Evolutionary conservation across 2,113 vertebrate species (phyloP), one percentile per base, ranked within the genome.

Genomic region (Micromys minutus): DNA sequence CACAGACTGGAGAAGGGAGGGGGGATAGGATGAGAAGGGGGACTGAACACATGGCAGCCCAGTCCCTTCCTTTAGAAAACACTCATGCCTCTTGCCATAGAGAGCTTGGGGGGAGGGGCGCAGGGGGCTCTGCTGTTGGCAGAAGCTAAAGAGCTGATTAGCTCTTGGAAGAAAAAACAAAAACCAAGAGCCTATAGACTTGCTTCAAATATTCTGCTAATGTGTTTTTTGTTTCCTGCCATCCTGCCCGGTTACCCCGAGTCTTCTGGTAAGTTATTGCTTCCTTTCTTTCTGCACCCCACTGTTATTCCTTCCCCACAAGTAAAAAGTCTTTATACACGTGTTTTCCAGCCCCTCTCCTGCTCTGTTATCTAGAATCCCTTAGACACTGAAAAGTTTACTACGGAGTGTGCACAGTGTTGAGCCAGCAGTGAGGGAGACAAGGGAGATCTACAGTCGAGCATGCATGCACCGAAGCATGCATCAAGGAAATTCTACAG

Each of bases 231-330:
- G 15, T 96, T 97, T 96, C 83, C 77, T 95, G 47, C 89, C 91
- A 5, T 95, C 87, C 86, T 93, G 61, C 87, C 93, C 89, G 97
- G 97, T 93, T 91, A n/a, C 87, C 67, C 59, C 57, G 3, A 91
- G 72, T 91, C 94, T 89, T 8, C 94, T 79, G 95, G 95, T 97
- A 96, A 97, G 90, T 97, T 90, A 71, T 61, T 45, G 63, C 63
- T 45, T 81, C 39, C 61, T 89, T n/a, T 92, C 52, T 85, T 92
- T 87, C 39, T 93, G 81, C 76, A 94, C 59, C 84, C 17, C n/a
- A 75, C 1, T 85, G 13, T 42, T n/a, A 7, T 92, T 88, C 57
- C n/a, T 71, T 95, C 84, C 55, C 79, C 50, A 94, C 6, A 91
- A 80, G 36, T 31, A 85, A 90, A 85, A 87, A 61, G 6, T 63